Conservation (phyloP, 2,888 invertebrate genomes). For the Sclerodermus sp. region DNA sequence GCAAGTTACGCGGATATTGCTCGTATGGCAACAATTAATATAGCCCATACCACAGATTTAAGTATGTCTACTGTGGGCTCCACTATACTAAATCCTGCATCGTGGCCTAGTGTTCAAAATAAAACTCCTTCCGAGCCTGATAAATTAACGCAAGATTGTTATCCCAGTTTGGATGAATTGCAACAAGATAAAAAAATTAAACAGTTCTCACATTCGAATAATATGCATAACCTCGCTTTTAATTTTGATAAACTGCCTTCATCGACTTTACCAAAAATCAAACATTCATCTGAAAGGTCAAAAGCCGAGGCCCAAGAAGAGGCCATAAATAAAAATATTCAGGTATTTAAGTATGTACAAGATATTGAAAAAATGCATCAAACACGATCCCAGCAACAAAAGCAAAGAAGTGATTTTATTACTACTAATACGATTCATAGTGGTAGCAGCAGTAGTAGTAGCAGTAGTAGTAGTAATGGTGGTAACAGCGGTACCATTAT, state of each 20-base stretch:
- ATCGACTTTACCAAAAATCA: conserved; percentile 41
- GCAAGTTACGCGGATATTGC: conserved; percentile 85
- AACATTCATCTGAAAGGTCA: conserved; percentile 40
- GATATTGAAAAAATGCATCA: conserved; percentile 61
- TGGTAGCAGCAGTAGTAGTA: no score
- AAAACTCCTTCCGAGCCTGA: conserved; percentile 46
- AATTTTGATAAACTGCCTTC: conserved; percentile 47
- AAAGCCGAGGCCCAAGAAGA: conserved; percentile 49
- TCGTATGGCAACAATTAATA: conserved; percentile 60
- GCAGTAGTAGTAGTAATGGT: no score
- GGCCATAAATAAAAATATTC: conserved; percentile 50
- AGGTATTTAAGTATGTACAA: conserved; percentile 57
- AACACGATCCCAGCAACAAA: conserved; percentile 48
- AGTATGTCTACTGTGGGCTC: conserved; percentile 46
- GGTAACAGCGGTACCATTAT: no score
- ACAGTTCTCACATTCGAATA: conserved; percentile 46
- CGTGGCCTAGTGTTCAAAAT: conserved; percentile 47
- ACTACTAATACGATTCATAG: conserved; percentile 21
- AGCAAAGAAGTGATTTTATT: conserved; percentile 7
- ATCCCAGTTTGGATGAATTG: conserved; percentile 53
- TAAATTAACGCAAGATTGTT: conserved; percentile 52
- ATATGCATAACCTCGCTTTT: conserved; percentile 36
- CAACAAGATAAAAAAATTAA: conserved; percentile 43
- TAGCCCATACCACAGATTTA: conserved; percentile 42
- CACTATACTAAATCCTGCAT: conserved; percentile 39